Evolutionary conservation across 2,797 vertebrate genomes (phyloP).

Genomic region (Gambusia yucatana): DNA sequence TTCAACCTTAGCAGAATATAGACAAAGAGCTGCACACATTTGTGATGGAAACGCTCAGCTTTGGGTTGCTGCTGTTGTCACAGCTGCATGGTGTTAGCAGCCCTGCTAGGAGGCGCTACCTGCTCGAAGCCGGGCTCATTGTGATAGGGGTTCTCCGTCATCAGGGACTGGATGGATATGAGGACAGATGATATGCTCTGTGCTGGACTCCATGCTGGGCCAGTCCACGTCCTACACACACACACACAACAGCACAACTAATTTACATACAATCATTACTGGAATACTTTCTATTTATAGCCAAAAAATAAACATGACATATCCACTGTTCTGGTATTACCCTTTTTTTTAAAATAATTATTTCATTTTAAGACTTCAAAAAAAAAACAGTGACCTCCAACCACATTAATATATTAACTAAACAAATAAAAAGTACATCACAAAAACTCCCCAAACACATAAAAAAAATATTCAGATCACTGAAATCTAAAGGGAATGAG

Average conservation of each 20-base stretch:
- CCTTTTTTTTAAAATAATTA: neutral
- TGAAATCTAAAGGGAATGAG: neutral
- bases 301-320: neutral
- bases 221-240: constrained; percentile 92
- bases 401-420: neutral
- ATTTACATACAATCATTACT: neutral
- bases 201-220: constrained; percentile 97
- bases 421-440: neutral
- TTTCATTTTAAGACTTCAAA: neutral
- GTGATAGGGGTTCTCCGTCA: constrained; percentile 99
- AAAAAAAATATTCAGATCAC: neutral
- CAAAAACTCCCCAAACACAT: neutral
- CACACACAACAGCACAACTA: neutral
- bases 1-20: too few relatives aligned
- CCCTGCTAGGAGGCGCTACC: constrained; percentile 73
- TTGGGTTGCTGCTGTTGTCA: neutral
- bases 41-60: neutral
- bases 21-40: too few relatives aligned
- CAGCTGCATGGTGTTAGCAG: neutral
- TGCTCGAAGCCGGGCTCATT: constrained; percentile 98
- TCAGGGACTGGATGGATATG: constrained; percentile 98
- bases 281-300: neutral
- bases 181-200: constrained; percentile 98
- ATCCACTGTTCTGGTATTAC: neutral
- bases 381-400: neutral